These are phyloP conservation scores for Strigamia crassipes DNA, from an alignment of 2,888 invertebrate species.

Conservation along the genomic window DNA sequence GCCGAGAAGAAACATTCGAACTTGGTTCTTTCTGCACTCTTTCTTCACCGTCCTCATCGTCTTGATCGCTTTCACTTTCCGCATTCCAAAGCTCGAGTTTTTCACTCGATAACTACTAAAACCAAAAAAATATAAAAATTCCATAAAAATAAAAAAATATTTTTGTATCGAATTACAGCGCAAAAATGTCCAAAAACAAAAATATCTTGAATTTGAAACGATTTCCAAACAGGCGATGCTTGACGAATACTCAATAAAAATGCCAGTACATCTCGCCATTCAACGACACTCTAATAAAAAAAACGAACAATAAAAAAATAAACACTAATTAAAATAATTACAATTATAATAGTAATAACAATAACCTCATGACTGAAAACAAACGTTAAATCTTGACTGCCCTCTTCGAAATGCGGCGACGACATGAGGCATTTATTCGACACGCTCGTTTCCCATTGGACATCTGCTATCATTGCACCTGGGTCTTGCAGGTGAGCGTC, in stretches of 20 bases:
- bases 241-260: no score
- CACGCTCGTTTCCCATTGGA: background rate
- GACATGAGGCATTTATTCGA: background rate
- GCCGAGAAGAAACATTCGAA: background rate
- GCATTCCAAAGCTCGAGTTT: background rate
- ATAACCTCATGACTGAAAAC: background rate
- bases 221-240: no score
- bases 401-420: conserved; percentile 3
- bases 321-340: no score
- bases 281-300: no score
- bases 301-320: no score
- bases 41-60: background rate
- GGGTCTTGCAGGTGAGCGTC: background rate
- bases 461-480: background rate
- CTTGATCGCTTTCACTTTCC: background rate
- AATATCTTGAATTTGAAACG: no score
- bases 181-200: no score
- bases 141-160: background rate
- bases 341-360: no score
- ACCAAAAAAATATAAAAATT: background rate
- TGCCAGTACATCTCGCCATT: no score
- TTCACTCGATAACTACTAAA: background rate
- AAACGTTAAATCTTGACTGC: conserved; percentile 6
- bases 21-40: background rate
- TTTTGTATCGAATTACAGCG: no score